Evolutionary conservation across 2,888 invertebrate genomes (phyloP), one percentile per base, ranked within the genome.

Genomic region (Acronicta psi): DNA sequence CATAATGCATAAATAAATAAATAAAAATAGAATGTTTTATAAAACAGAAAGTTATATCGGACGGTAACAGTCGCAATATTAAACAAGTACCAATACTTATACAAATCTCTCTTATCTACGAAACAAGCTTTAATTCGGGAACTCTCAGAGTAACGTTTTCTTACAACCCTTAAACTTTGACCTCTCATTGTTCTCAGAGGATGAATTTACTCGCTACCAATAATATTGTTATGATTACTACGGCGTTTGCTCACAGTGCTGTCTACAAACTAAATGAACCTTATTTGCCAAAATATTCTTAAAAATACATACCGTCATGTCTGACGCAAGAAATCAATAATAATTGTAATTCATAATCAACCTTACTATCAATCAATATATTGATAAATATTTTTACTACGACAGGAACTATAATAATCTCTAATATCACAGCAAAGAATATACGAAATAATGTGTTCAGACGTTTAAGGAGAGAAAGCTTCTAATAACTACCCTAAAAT

Each of bases 21-120:
- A n/a, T n/a, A n/a, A n/a, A n/a, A n/a, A n/a, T n/a, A n/a, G 1
- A 16, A 14, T 34, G 16, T 18, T 36, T 17, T 14, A 40, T 29
- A 5, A 37, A 29, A 10, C 25, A 43, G 8, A 36, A 41, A 14
- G 13, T 17, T 23, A 5, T 23, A 11, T 36, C 0, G 7, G 29
- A 29, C 13, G 29, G 11, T 29, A 29, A 37, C 23, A 11, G 34
- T 25, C 16, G 13, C 17, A 14, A 41, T 40, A 36, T 41, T 44
- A 44, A 51, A 41, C 16, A 25, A 37, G 16, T 36, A 31, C n/a
- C n/a, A n/a, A n/a, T 10, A 36, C 37, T 36, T 41, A 53, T 59
- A 40, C 59, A 40, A 55, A 44, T 53, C 38, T 36, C 20, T 17
- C 37, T 10, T 34, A 40, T 51, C 36, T 44, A 10, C 17, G 11